These are phyloP conservation scores for Yponomeuta malinellus DNA, from an alignment of 2,888 invertebrate species.

Conservation along the genomic window DNA sequence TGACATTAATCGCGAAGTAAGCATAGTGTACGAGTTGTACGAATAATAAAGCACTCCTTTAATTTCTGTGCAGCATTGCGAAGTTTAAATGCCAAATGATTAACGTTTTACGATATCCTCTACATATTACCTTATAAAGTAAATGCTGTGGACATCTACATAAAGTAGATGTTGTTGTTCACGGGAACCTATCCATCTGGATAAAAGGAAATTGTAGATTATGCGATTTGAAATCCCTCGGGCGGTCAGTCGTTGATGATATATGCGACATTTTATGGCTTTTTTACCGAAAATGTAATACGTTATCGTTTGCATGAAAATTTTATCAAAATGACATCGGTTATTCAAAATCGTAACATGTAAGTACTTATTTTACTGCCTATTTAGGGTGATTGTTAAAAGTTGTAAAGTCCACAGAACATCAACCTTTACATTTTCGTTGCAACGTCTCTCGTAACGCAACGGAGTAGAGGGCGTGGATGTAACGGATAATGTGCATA, in stretches of 20 bases:
- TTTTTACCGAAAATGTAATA: not conserved
- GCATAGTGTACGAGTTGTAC: not conserved
- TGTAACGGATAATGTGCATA: no score
- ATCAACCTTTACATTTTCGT: no score
- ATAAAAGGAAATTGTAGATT: constrained; percentile 13
- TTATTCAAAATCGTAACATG: no score
- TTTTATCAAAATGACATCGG: no score
- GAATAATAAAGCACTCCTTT: no score
- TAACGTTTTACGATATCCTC: not conserved
- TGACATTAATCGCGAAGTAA: constrained; percentile 10
- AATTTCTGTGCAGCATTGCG: no score
- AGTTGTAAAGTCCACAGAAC: no score
- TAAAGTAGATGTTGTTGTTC: not conserved
- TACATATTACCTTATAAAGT: not conserved
- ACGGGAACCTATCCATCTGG: not conserved
- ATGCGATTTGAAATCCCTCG: constrained; percentile 14
- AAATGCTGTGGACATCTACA: not conserved
- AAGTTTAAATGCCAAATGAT: not conserved
- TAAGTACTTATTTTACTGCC: no score
- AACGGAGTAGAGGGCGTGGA: no score
- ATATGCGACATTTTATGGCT: constrained; percentile 46
- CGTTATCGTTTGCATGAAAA: not conserved
- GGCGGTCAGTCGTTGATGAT: constrained; percentile 61
- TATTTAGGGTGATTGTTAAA: no score
- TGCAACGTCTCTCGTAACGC: no score